phyloP scores from a whole-genome alignment of 2,888 invertebrate species.

The Drosophila borborema region DNA sequence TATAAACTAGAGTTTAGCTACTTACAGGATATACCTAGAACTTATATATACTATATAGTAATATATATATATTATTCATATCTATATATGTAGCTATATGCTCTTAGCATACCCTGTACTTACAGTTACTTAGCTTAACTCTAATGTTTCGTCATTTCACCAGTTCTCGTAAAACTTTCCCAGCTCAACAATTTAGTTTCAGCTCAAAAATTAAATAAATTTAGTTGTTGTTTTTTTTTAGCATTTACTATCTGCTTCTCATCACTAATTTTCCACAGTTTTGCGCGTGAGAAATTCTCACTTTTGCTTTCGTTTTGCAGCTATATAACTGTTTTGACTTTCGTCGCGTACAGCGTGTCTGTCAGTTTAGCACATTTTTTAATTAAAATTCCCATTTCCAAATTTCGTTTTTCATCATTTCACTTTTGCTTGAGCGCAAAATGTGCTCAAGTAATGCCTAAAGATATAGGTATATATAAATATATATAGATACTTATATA shows the following conservation, averaged over 20 bases:
- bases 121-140: neutral
- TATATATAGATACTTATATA: neutral
- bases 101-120: neutral
- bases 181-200: neutral
- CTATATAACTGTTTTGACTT: neutral
- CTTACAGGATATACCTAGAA: too few species aligned
- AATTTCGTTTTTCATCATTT: neutral
- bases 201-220: neutral
- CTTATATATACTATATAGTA: too few species aligned
- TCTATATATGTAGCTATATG: too few species aligned
- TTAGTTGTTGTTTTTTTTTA: neutral
- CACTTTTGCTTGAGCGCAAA: neutral
- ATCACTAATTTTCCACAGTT: neutral
- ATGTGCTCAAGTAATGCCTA: slow-evolving; percentile 13
- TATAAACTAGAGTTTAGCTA: too few species aligned
- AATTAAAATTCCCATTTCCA: neutral
- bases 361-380: neutral
- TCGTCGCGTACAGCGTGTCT: slow-evolving; percentile 19
- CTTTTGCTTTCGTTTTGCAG: slow-evolving; percentile 7
- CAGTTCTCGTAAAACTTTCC: neutral
- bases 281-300: slow-evolving; percentile 6
- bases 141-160: neutral
- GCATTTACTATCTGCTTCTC: neutral
- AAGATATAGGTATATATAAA: neutral
- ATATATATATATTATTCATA: too few species aligned